A percentile compares a stretch with the other conserved stretches of the same genome.
These are phyloP conservation scores for Sphyrna mokarran DNA, from an alignment of 2,113 vertebrate genomes.

Conservation along the genomic window DNA sequence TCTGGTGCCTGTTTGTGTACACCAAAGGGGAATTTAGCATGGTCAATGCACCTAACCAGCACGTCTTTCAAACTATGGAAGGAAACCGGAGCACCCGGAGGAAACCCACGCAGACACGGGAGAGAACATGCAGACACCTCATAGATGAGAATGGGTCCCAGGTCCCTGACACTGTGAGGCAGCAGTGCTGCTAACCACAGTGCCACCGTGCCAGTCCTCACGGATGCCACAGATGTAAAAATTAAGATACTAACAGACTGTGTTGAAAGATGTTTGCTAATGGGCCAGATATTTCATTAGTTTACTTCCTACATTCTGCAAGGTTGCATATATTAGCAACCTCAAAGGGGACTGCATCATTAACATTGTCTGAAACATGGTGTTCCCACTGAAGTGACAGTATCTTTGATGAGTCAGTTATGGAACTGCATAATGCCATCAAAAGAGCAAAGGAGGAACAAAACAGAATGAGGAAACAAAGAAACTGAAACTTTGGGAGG, in stretches of 20 bases:
- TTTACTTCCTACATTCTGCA: not conserved
- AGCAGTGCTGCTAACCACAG: too few species aligned
- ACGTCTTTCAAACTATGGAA: too few species aligned
- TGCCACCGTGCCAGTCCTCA: not conserved
- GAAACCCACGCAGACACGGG: too few species aligned
- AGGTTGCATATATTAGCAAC: not conserved
- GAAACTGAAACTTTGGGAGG: not conserved
- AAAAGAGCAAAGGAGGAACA: not conserved
- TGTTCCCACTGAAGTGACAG: not conserved
- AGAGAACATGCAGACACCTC: too few species aligned
- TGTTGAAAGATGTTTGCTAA: not conserved
- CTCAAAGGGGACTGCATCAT: not conserved
- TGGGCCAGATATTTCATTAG: not conserved
- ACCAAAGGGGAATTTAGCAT: too few species aligned
- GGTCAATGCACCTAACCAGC: too few species aligned
- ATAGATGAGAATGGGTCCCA: too few species aligned
- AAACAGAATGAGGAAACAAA: not conserved
- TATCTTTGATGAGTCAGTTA: not conserved
- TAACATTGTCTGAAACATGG: not conserved
- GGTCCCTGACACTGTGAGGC: too few species aligned
- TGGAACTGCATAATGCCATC: not conserved
- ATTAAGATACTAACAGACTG: not conserved
- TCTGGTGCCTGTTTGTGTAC: too few species aligned
- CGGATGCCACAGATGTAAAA: not conserved
- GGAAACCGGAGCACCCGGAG: too few species aligned